Percentiles rank a stretch among this genome's conserved stretches.
phyloP scores from a whole-genome alignment of 2,888 invertebrate genomes.

The Caenorhabditis sp. region DNA sequence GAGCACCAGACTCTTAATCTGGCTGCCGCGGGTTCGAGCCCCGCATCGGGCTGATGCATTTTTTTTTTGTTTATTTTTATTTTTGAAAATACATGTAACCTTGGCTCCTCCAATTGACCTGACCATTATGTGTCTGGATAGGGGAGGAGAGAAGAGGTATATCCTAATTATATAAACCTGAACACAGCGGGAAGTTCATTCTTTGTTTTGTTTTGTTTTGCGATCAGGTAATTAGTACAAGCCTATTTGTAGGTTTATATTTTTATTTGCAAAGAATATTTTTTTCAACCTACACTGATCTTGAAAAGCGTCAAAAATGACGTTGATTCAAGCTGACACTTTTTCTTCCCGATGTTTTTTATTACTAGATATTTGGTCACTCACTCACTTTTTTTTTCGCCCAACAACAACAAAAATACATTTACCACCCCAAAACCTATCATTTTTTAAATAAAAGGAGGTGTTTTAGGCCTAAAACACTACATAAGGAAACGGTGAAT shows the following conservation, averaged over 20 bases:
- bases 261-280: not conserved
- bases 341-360: not conserved
- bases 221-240: not conserved
- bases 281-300: not conserved
- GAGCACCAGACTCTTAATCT: slow-evolving; percentile 70
- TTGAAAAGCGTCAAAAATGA: not conserved
- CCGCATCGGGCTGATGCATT: slow-evolving; percentile 56
- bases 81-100: not conserved
- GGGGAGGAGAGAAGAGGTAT: not conserved
- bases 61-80: not conserved
- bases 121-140: not conserved
- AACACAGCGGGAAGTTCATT: not conserved
- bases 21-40: slow-evolving; percentile 69
- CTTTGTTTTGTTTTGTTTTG: not conserved
- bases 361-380: too few relatives aligned
- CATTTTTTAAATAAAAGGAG: not conserved
- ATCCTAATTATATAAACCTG: not conserved
- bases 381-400: not conserved
- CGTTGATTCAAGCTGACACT: not conserved
- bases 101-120: not conserved
- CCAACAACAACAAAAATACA: not conserved
- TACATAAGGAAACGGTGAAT: not conserved
- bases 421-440: not conserved
- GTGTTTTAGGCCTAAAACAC: not conserved
- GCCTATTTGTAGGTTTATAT: not conserved